Evolutionary conservation across 2,113 vertebrate genomes (phyloP).

Genomic region (Onychorhynchus coronatus): DNA sequence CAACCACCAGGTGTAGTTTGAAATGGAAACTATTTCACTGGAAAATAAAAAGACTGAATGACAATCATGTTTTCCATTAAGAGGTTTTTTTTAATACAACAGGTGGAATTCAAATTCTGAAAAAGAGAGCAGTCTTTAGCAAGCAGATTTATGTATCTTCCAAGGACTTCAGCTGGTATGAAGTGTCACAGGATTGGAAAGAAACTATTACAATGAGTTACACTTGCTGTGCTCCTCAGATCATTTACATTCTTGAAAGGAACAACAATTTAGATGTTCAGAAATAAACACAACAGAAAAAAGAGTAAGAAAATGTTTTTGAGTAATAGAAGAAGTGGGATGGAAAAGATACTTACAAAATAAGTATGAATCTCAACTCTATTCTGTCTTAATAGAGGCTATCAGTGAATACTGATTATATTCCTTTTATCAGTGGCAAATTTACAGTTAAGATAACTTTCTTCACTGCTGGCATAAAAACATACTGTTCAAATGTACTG

Average conservation of each 20-base stretch:
- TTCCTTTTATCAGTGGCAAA: neutral
- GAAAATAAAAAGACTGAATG: neutral
- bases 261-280: neutral
- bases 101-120: neutral
- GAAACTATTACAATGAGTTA: neutral
- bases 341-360: neutral
- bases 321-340: neutral
- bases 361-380: neutral
- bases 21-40: neutral
- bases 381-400: neutral
- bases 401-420: neutral
- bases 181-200: neutral
- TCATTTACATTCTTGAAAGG: neutral
- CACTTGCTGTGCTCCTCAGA: neutral
- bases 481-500: neutral
- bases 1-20: neutral
- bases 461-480: neutral
- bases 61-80: neutral
- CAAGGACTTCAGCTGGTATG: neutral
- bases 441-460: neutral
- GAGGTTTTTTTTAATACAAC: neutral
- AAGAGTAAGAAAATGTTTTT: neutral
- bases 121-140: neutral
- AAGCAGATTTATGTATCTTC: neutral
- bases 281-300: neutral